A percentile compares a stretch with the other conserved stretches of the same genome.
Evolutionary conservation across 2,113 vertebrate genomes (phyloP).

Genomic region (Dipodomys ordii): DNA sequence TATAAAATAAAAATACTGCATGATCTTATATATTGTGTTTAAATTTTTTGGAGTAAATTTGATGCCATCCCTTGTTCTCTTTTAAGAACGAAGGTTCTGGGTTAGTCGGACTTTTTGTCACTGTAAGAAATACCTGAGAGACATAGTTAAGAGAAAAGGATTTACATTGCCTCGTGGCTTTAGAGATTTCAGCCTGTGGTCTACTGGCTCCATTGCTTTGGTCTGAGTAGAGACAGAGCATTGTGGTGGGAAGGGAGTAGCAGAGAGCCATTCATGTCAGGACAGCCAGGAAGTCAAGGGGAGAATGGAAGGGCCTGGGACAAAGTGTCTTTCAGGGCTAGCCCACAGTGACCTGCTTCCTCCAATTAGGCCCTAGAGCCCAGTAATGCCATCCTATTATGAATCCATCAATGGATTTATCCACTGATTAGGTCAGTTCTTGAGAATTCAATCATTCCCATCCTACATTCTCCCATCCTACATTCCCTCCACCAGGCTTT

Average conservation of each 20-base stretch:
- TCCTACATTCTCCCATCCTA: too few relatives aligned
- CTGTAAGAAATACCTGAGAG: background rate
- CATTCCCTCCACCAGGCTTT: background rate
- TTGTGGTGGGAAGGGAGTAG: background rate
- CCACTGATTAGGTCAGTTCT: background rate
- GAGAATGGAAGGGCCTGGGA: background rate
- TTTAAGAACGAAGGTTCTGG: conserved; percentile 46
- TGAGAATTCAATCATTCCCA: background rate
- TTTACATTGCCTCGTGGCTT: background rate
- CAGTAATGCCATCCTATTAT: background rate
- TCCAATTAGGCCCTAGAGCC: background rate
- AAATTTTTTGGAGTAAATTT: conserved; percentile 13
- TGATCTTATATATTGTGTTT: background rate
- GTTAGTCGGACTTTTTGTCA: background rate
- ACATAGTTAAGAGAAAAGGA: too few relatives aligned
- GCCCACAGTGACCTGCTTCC: background rate
- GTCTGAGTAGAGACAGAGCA: background rate
- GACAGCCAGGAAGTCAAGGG: background rate
- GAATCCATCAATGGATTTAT: background rate
- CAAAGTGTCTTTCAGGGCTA: background rate
- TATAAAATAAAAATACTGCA: background rate
- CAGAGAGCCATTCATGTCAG: background rate
- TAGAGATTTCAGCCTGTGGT: background rate
- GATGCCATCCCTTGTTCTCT: background rate
- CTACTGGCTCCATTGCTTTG: background rate